Evolutionary conservation across 2,797 vertebrate species (phyloP), one percentile per base, ranked within the genome.

Genomic region (Argya squamiceps): DNA sequence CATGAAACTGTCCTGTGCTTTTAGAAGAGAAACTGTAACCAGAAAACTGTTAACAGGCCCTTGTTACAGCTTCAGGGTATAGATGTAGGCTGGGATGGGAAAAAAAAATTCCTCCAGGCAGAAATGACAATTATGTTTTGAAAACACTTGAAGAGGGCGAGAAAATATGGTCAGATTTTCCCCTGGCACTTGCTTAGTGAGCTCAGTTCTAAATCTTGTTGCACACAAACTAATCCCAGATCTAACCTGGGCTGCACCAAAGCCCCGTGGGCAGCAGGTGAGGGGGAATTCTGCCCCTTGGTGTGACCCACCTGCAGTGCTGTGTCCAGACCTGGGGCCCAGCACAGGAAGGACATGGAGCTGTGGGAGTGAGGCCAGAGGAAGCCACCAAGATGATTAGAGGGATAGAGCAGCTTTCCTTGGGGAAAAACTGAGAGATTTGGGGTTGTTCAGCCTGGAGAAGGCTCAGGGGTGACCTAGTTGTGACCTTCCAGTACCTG

Each of bases 401-500:
- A 47, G 41, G 30, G 30, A 27, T 67, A 69, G 26, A 68, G 15
- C 34, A 81, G 18, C 2, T 69, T 2, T 67, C 3, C 39, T 27
- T 23, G 34, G 7, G 18, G 6, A 60, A 19, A 32, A 9, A 0
- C 21, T 36, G 39, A 23, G 46, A 26, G 24, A 60, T 0, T 0
- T 53, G 15, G 47, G 47, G 0, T 16, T 41, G 39, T 10, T 60
- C 17, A 81, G 12, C 34, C 7, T 36, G 18, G 39, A 30, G 1
- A 26, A 56, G 20, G 60, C 5, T 47, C 6, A 12, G 11, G 60
- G 21, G 4, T 39, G 30, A 32, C 21, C 24, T 21, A 0, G 8
- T 0, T 53, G 53, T 34, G 46, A 0, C 39, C 7, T 74, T 6
- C 6, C 24, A 12, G 32, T 12, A 30, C 0, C 20, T 52, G 52